Percentiles rank a stretch among this genome's conserved stretches.
phyloP scores from a whole-genome alignment of 2,113 vertebrate genomes.

The Heterotilapia buettikoferi region DNA sequence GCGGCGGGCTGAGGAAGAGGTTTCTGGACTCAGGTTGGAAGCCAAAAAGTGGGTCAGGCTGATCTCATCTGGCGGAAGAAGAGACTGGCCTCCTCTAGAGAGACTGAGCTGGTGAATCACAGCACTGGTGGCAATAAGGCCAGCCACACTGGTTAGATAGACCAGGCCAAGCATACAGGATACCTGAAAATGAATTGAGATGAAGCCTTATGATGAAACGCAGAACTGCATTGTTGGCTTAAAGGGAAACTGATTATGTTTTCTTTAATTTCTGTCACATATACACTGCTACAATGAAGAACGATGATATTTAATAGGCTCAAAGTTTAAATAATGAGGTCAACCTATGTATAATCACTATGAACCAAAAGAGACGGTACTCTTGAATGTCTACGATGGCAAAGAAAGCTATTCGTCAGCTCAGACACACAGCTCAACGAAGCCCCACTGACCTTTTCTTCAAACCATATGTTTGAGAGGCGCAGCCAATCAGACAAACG shows the following conservation, averaged over 20 bases:
- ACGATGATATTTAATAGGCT: neutral
- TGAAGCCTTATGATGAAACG: neutral
- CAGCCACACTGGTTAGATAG: constrained; percentile 86
- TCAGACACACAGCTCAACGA: neutral
- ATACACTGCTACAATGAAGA: neutral
- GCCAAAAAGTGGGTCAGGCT: constrained; percentile 17
- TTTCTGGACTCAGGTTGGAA: neutral
- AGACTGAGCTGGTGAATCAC: constrained; percentile 78
- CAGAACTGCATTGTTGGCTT: neutral
- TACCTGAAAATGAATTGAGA: constrained; percentile 66
- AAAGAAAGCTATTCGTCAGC: neutral
- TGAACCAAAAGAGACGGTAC: neutral
- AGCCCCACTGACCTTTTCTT: neutral
- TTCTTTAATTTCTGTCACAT: neutral
- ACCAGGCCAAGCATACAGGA: constrained; percentile 86
- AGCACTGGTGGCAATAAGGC: constrained; percentile 77
- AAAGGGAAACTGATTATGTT: neutral
- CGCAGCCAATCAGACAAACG: neutral
- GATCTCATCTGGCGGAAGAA: neutral
- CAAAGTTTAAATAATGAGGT: neutral
- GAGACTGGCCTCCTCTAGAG: constrained; percentile 10
- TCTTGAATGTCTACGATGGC: neutral
- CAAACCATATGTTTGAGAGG: neutral
- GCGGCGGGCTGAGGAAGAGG: neutral
- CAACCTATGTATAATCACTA: neutral